A percentile compares a stretch with the other conserved stretches of the same genome.
Evolutionary conservation across 2,113 vertebrate species (phyloP).

Genomic region (Eretmochelys imbricata): DNA sequence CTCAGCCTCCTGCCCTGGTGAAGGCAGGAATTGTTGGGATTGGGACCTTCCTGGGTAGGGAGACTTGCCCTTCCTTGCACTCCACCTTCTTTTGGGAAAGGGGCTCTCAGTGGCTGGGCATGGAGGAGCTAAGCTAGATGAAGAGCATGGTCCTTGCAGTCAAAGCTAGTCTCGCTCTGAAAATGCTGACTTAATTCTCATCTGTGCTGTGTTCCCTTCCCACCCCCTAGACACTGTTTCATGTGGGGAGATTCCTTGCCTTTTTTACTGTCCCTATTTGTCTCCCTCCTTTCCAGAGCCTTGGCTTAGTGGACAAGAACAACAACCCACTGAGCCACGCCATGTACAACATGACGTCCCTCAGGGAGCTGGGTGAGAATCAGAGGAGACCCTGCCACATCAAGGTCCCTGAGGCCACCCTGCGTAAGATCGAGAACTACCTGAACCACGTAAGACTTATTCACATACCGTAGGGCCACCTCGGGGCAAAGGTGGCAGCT

Average conservation of each 20-base stretch:
- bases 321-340: conserved; percentile 93
- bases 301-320: conserved; percentile 88
- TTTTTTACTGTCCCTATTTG: accelerated
- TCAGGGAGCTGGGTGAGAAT: conserved; percentile 86
- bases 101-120: background rate
- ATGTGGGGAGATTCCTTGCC: background rate
- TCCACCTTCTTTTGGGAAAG: accelerated
- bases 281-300: conserved; percentile 80
- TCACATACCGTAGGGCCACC: background rate
- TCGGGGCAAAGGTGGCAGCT: background rate
- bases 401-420: conserved; percentile 85
- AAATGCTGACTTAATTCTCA: too few relatives aligned
- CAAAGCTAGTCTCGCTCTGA: background rate
- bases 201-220: background rate
- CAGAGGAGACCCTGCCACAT: conserved; percentile 86
- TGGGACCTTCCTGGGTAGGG: background rate
- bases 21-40: background rate
- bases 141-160: background rate
- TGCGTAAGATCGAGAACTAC: conserved; percentile 86
- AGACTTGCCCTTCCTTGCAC: accelerated
- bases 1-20: background rate
- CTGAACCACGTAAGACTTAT: conserved; percentile 82
- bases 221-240: accelerated
- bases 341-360: conserved; percentile 87
- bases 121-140: background rate